Evolutionary conservation across 2,797 vertebrate species (phyloP).

Genomic region (Distichodus sexfasciatus): DNA sequence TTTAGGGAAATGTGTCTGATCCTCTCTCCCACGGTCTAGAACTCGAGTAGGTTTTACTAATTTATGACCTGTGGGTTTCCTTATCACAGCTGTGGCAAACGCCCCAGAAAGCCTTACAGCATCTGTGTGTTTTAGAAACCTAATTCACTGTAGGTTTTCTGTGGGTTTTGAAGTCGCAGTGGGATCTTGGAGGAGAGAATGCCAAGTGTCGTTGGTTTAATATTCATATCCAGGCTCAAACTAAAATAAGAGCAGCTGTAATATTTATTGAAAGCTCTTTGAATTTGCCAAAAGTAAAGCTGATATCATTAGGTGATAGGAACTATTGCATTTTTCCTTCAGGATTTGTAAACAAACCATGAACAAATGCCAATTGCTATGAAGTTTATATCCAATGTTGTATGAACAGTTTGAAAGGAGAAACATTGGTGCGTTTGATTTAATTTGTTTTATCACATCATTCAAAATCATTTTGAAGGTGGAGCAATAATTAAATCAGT

Average conservation of each 20-base stretch:
- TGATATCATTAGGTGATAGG: too few relatives aligned
- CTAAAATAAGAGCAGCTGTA: neutral
- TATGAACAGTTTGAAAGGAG: too few relatives aligned
- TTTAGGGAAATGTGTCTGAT: constrained; percentile 2
- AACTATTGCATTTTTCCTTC: too few relatives aligned
- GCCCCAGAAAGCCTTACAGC: neutral
- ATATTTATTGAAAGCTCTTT: neutral
- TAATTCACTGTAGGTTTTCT: constrained; percentile 22
- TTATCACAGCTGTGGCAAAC: neutral
- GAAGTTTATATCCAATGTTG: too few relatives aligned
- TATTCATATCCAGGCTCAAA: neutral
- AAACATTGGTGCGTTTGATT: too few relatives aligned
- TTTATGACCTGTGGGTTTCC: constrained; percentile 29
- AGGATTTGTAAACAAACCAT: too few relatives aligned
- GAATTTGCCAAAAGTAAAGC: neutral
- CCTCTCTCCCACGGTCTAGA: constrained; percentile 20
- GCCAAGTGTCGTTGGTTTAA: neutral
- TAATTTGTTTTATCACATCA: too few relatives aligned
- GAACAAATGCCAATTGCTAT: too few relatives aligned
- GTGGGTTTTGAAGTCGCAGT: neutral
- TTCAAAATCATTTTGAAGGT: too few relatives aligned
- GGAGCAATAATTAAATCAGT: too few relatives aligned
- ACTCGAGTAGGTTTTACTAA: constrained; percentile 37
- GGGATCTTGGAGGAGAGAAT: neutral
- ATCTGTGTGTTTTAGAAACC: constrained; percentile 18